A percentile compares a stretch with the other conserved stretches of the same genome.
phyloP scores from a whole-genome alignment of 2,888 invertebrate genomes.

The Neoitamus cyanurus region DNA sequence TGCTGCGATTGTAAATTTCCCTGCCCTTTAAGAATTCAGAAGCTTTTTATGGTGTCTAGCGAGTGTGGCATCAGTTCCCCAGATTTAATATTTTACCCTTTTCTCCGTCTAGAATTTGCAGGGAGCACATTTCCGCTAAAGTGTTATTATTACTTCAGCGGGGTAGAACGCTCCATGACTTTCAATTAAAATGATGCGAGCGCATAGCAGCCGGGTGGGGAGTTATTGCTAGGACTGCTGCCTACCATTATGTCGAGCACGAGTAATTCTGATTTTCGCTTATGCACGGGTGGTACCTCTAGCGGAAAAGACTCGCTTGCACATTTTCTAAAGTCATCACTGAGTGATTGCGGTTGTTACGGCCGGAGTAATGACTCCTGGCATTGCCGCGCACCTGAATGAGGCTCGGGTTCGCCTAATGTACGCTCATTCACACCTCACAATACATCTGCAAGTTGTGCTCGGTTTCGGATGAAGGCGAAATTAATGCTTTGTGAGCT shows the following conservation, averaged over 20 bases:
- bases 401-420: background rate
- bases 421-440: background rate
- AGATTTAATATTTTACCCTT: background rate
- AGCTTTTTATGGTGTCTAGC: background rate
- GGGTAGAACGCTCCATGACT: background rate
- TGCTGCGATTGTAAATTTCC: background rate
- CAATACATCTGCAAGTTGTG: background rate
- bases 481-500: background rate
- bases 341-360: background rate
- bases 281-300: background rate
- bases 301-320: background rate
- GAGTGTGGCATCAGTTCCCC: background rate
- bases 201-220: background rate
- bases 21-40: background rate
- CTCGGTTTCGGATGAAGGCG: background rate
- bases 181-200: background rate
- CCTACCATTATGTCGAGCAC: background rate
- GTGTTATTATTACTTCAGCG: background rate
- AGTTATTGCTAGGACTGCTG: background rate
- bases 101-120: background rate
- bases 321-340: background rate
- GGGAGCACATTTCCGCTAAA: background rate
- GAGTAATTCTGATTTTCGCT: background rate
- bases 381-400: background rate
- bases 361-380: background rate